Percentiles rank a stretch among this genome's conserved stretches.
These are phyloP conservation scores for Leuciscus idus DNA, from an alignment of 2,113 vertebrate genomes.

Conservation along the genomic window DNA sequence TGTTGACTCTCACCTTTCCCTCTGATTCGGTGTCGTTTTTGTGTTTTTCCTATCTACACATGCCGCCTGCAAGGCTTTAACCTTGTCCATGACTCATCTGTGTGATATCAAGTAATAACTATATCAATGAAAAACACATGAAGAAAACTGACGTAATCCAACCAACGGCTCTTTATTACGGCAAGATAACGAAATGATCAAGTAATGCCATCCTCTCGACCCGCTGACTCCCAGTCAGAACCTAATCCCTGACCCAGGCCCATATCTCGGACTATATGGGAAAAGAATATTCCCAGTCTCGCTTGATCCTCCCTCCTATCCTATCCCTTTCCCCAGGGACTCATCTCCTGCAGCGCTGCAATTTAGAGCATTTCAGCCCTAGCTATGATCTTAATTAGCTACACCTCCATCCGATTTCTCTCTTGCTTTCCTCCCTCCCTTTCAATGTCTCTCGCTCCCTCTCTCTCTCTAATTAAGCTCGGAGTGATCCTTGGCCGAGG, in stretches of 20 bases:
- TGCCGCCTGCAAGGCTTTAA: not conserved
- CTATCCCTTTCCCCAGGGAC: conserved; percentile 66
- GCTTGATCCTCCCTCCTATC: conserved; percentile 27
- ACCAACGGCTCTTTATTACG: not conserved
- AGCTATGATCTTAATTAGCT: conserved; percentile 82
- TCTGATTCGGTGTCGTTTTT: not conserved
- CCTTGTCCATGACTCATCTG: not conserved
- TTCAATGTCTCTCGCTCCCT: conserved; percentile 55
- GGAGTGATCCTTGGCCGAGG: conserved; percentile 71
- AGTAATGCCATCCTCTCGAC: conserved; percentile 23
- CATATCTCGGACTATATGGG: conserved; percentile 57
- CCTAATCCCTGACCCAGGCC: not conserved
- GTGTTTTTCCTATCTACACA: conserved; percentile 1
- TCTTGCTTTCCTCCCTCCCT: conserved; percentile 70
- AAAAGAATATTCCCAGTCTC: conserved; percentile 56
- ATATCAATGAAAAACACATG: conserved; percentile 41
- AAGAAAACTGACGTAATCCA: conserved; percentile 32
- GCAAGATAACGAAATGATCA: conserved; percentile 32
- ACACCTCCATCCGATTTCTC: conserved; percentile 77
- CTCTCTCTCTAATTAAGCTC: conserved; percentile 74
- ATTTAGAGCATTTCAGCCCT: conserved; percentile 79
- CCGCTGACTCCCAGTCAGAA: conserved; percentile 29
- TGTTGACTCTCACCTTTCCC: conserved; percentile 22
- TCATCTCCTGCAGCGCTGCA: conserved; percentile 69
- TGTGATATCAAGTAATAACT: conserved; percentile 33